Percentiles rank a stretch among this genome's conserved stretches.
Conservation (phyloP, 1,140 invertebrate genomes). For the Holcopasites calliopsidis region DNA sequence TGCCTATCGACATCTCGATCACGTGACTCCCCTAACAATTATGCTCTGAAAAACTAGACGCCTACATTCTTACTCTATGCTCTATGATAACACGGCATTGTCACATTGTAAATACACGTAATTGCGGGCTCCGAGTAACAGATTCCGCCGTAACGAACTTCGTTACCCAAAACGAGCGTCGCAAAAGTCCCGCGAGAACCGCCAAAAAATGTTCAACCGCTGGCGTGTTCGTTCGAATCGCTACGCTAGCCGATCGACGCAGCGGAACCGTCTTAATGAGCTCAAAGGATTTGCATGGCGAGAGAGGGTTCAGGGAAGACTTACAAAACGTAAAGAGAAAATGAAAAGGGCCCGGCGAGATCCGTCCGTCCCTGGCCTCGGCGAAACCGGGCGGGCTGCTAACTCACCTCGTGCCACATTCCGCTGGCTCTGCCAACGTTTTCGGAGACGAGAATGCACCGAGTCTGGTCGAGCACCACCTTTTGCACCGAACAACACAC, state of each 20-base stretch:
- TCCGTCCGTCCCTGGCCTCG: conserved; percentile 63
- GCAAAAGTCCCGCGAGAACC: not conserved
- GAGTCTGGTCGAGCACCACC: conserved; percentile 16
- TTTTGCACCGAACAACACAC: conserved; percentile 32
- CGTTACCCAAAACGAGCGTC: not conserved
- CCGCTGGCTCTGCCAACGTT: conserved; percentile 61
- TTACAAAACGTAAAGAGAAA: conserved; percentile 15
- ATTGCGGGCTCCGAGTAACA: not conserved
- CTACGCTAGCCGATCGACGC: not conserved
- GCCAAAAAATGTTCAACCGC: not conserved
- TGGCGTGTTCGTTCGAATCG: not conserved
- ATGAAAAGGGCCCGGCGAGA: conserved; percentile 52
- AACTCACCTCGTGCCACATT: conserved; percentile 77
- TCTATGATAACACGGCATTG: too few relatives aligned
- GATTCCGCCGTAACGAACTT: not conserved
- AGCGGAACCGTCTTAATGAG: too few relatives aligned
- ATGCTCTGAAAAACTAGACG: not conserved
- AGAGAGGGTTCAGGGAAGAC: not conserved
- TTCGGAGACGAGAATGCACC: conserved; percentile 47
- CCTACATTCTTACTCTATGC: too few relatives aligned
- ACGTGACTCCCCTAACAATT: not conserved
- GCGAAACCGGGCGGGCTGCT: conserved; percentile 67
- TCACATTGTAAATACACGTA: not conserved
- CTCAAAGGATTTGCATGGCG: too few relatives aligned
- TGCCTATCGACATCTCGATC: not conserved